phyloP scores from a whole-genome alignment of 1,140 invertebrate species.

The Parapsyche elsis region DNA sequence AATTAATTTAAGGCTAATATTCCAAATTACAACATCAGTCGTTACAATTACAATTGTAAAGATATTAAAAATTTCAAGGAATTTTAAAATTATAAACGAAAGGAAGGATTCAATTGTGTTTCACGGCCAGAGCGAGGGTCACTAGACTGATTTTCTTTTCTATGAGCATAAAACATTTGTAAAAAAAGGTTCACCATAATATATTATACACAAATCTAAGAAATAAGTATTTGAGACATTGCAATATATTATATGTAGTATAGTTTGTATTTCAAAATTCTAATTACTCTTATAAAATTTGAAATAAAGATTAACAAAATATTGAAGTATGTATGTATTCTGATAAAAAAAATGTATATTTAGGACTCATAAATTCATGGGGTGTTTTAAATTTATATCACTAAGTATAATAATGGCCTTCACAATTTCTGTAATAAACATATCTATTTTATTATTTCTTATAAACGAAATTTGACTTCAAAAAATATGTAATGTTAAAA shows the following conservation, averaged over 20 bases:
- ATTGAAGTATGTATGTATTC: too few species aligned
- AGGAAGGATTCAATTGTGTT: slow-evolving; percentile 54
- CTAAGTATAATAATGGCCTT: neutral
- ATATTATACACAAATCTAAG: too few species aligned
- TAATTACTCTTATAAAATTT: too few species aligned
- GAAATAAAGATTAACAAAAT: too few species aligned
- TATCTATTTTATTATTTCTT: too few species aligned
- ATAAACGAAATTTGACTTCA: neutral
- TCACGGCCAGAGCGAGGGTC: slow-evolving; percentile 46
- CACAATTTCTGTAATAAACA: neutral
- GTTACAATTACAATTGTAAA: slow-evolving; percentile 49
- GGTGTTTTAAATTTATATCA: too few species aligned
- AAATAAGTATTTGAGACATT: too few species aligned
- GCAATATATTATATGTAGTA: too few species aligned
- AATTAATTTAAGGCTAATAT: slow-evolving; percentile 54
- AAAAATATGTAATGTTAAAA: neutral
- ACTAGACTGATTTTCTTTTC: neutral
- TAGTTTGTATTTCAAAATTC: too few species aligned
- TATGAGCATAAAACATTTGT: neutral
- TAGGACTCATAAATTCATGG: too few species aligned
- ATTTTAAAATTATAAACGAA: slow-evolving; percentile 47
- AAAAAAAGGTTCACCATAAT: too few species aligned
- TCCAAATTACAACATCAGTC: slow-evolving; percentile 56
- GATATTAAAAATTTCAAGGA: slow-evolving; percentile 44
- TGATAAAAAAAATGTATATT: too few species aligned